Conservation (phyloP, 2,888 invertebrate genomes). For the Melinopterus prodromus region DNA sequence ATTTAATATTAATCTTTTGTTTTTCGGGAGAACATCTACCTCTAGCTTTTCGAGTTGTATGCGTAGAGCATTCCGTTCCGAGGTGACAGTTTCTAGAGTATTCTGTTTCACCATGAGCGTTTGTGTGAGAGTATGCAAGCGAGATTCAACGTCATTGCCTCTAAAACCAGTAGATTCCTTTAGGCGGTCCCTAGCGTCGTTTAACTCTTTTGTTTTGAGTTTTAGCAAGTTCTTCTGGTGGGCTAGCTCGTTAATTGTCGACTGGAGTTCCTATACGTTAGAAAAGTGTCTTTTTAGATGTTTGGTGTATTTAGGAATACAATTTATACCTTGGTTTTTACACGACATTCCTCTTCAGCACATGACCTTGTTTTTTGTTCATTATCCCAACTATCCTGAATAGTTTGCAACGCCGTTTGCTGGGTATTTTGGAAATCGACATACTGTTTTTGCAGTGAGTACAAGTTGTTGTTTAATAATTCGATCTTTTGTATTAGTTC, state of each 20-base stretch:
- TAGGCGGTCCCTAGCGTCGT: conserved; percentile 57
- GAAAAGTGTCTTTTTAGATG: conserved; percentile 12
- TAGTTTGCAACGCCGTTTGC: conserved; percentile 55
- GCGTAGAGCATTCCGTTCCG: conserved; percentile 85
- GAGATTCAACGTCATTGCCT: conserved; percentile 62
- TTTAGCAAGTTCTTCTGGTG: conserved; percentile 58
- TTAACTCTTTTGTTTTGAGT: conserved; percentile 57
- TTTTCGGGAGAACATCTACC: conserved; percentile 61
- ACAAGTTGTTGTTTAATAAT: conserved; percentile 61
- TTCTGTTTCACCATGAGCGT: conserved; percentile 87
- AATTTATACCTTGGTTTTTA: conserved; percentile 49
- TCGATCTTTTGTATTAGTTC: conserved; percentile 62
- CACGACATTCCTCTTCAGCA: conserved; percentile 60
- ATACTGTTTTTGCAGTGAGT: conserved; percentile 55
- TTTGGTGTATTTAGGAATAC: background rate
- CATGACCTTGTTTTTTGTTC: conserved; percentile 60
- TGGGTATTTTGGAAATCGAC: conserved; percentile 58
- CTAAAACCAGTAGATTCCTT: conserved; percentile 58
- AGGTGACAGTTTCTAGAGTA: conserved; percentile 80
- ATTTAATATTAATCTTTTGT: conserved; percentile 44
- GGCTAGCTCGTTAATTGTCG: conserved; percentile 61
- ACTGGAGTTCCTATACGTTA: conserved; percentile 54
- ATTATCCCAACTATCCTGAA: conserved; percentile 57
- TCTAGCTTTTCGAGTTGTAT: conserved; percentile 84
- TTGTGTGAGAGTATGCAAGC: conserved; percentile 75